Conservation (phyloP, 2,113 vertebrate species). For the Pagrus major region DNA sequence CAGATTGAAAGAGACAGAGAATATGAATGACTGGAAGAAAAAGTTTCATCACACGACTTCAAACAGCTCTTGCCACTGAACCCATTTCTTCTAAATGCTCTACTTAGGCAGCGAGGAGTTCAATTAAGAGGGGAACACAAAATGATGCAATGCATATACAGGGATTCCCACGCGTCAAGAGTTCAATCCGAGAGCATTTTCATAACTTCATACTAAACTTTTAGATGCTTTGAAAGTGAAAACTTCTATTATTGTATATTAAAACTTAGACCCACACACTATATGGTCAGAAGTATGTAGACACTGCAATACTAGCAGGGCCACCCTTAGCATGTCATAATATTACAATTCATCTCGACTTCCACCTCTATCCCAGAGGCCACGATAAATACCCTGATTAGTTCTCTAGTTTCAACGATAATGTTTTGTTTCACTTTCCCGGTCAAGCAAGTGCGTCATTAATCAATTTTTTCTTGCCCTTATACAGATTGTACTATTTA, state of each 20-base stretch:
- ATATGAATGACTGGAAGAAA: slow-evolving; percentile 7
- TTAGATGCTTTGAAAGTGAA: not conserved
- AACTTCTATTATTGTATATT: not conserved
- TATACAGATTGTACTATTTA: too few species aligned
- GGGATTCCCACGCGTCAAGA: not conserved
- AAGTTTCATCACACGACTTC: slow-evolving; percentile 25
- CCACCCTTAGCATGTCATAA: not conserved
- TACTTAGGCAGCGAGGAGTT: not conserved
- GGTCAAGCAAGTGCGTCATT: too few species aligned
- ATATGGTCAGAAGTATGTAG: not conserved
- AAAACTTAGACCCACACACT: not conserved
- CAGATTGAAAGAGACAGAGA: not conserved
- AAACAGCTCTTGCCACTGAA: not conserved
- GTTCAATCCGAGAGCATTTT: not conserved
- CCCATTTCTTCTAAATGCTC: not conserved
- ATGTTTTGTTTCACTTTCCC: too few species aligned
- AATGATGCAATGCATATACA: slow-evolving; percentile 3
- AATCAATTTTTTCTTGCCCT: too few species aligned
- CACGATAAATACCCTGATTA: too few species aligned
- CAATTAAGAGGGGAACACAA: not conserved
- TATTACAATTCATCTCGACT: too few species aligned
- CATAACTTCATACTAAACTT: not conserved
- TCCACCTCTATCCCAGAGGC: too few species aligned
- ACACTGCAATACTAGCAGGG: not conserved
- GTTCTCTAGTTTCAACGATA: too few species aligned